Evolutionary conservation across 1,140 invertebrate species (phyloP).

Genomic region (Paracyclopina nana): DNA sequence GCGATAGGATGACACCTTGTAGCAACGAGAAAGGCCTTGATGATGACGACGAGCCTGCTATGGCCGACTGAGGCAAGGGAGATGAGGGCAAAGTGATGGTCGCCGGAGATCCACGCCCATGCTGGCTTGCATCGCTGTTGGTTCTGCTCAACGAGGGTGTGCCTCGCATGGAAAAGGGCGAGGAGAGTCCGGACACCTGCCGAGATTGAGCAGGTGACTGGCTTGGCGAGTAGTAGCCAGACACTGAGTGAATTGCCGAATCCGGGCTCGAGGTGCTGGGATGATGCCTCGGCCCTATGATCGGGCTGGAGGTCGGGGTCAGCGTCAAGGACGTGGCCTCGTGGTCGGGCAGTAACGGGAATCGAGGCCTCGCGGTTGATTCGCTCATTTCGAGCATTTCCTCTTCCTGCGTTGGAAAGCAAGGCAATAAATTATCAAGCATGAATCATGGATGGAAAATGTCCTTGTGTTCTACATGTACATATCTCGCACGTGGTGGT

Average conservation of each 20-base stretch:
- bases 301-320: slow-evolving; percentile 12
- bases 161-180: slow-evolving; percentile 23
- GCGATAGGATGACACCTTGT: slow-evolving; percentile 5
- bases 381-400: slow-evolving; percentile 3
- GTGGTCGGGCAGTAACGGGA: slow-evolving; percentile 14
- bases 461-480: slow-evolving; percentile 17
- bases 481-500: neutral
- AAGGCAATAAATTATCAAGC: slow-evolving; percentile 21
- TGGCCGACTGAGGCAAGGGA: slow-evolving; percentile 16
- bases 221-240: slow-evolving; percentile 45
- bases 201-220: slow-evolving; percentile 63
- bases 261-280: slow-evolving; percentile 20
- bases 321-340: slow-evolving; percentile 17
- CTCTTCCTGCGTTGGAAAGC: slow-evolving; percentile 19
- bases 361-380: neutral
- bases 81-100: slow-evolving; percentile 34
- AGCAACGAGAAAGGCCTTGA: neutral
- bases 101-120: slow-evolving; percentile 37
- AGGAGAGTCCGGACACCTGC: slow-evolving; percentile 29
- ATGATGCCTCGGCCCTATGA: slow-evolving; percentile 18
- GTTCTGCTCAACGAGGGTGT: slow-evolving; percentile 64
- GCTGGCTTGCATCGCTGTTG: slow-evolving; percentile 63
- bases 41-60: too few species aligned
- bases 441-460: slow-evolving; percentile 11
- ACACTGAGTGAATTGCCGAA: slow-evolving; percentile 57